Evolutionary conservation across 2,113 vertebrate genomes (phyloP).

Genomic region (Machaerirhynchus nigripectus): DNA sequence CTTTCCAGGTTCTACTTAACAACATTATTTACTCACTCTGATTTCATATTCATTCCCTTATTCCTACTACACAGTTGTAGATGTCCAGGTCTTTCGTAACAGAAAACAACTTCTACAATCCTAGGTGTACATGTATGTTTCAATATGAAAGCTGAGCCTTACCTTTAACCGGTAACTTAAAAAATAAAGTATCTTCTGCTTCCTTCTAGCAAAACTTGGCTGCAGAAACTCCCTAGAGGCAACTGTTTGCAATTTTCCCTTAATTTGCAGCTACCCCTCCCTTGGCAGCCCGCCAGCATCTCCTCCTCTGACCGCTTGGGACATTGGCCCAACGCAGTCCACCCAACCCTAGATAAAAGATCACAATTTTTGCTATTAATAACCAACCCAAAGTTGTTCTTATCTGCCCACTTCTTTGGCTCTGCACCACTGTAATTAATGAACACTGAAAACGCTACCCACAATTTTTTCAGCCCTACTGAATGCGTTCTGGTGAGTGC

Average conservation of each 20-base stretch:
- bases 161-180: background rate
- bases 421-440: constrained; percentile 8
- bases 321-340: background rate
- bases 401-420: background rate
- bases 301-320: background rate
- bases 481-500: background rate
- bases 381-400: background rate
- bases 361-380: background rate
- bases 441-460: background rate
- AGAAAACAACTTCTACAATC: background rate
- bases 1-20: background rate
- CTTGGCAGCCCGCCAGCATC: background rate
- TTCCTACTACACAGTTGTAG: background rate
- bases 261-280: background rate
- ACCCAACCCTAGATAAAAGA: background rate
- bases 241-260: background rate
- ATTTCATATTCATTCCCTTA: background rate
- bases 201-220: background rate
- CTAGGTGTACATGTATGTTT: background rate
- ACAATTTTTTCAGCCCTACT: background rate
- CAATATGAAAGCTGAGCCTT: background rate
- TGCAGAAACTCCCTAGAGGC: background rate
- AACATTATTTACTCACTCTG: background rate
- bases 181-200: background rate
- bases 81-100: background rate